Percentiles rank a stretch among this genome's conserved stretches.
Conservation (phyloP, 37 sponge, comb jelly and placozoan genomes). For the Lycopodina hypogea region DNA sequence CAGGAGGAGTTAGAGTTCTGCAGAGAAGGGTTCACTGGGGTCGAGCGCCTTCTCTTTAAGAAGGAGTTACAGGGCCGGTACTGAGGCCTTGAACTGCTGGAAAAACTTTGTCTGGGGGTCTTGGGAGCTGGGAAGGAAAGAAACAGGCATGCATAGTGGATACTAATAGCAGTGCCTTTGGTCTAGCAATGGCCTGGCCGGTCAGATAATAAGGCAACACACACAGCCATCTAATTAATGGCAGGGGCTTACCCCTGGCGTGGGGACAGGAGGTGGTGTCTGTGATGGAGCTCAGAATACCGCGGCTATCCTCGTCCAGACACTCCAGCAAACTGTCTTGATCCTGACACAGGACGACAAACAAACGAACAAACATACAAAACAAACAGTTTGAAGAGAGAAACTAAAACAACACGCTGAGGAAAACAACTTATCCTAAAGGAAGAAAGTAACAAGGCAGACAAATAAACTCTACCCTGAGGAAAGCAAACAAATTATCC, state of each 20-base stretch:
- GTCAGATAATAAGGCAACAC: too few species aligned
- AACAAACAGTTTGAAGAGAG: neutral
- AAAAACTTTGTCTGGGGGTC: neutral
- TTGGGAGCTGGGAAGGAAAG: neutral
- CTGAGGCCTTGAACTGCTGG: neutral
- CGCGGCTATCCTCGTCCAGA: slow-evolving; percentile 75
- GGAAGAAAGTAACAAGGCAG: too few species aligned
- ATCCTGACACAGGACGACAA: slow-evolving; percentile 10
- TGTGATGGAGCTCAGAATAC: slow-evolving; percentile 53
- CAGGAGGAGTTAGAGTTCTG: neutral
- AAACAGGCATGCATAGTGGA: neutral
- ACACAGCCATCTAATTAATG: too few species aligned
- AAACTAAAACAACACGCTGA: too few species aligned
- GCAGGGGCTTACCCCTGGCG: too few species aligned
- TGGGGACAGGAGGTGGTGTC: slow-evolving; percentile 55
- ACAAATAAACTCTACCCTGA: too few species aligned
- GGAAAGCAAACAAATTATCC: too few species aligned
- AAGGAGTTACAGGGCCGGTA: slow-evolving; percentile 56
- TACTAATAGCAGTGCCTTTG: neutral
- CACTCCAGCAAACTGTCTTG: slow-evolving; percentile 22
- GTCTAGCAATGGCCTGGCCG: too few species aligned
- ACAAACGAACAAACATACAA: neutral
- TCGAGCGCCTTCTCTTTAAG: slow-evolving; percentile 31
- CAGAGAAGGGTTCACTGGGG: slow-evolving; percentile 44
- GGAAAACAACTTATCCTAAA: too few species aligned